Evolutionary conservation across 2,888 invertebrate species (phyloP).

Genomic region (Rhagophthalmus giganteus): DNA sequence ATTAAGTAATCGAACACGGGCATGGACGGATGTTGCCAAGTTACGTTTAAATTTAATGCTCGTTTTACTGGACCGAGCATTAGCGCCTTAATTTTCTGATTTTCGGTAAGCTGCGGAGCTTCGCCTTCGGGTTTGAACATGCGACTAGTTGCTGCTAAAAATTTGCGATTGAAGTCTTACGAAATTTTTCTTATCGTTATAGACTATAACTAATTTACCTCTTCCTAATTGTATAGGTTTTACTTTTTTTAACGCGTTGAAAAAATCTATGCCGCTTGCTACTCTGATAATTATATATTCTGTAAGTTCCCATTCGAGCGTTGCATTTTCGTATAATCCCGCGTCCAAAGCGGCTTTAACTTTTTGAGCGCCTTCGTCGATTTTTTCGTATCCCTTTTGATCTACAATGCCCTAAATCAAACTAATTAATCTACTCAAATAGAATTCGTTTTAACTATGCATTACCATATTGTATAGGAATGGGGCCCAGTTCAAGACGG

Average conservation of each 20-base stretch:
- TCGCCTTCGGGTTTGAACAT: no score
- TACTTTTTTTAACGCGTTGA: slow-evolving; percentile 70
- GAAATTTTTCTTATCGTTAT: no score
- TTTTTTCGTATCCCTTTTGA: slow-evolving; percentile 62
- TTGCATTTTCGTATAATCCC: slow-evolving; percentile 38
- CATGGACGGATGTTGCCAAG: slow-evolving; percentile 67
- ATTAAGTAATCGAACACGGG: slow-evolving; percentile 63
- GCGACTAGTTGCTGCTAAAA: background rate
- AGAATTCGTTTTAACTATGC: no score
- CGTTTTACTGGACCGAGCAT: slow-evolving; percentile 74
- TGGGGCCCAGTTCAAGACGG: slow-evolving; percentile 81
- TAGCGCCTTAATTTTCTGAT: slow-evolving; percentile 56
- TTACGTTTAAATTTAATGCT: slow-evolving; percentile 68
- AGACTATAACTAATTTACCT: slow-evolving; percentile 18
- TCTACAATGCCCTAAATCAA: slow-evolving; percentile 69
- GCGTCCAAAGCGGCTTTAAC: slow-evolving; percentile 62
- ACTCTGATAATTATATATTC: slow-evolving; percentile 64
- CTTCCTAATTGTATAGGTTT: no score
- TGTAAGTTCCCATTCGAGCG: slow-evolving; percentile 62
- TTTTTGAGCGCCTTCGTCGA: slow-evolving; percentile 61
- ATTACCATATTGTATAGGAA: slow-evolving; percentile 71
- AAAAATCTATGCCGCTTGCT: slow-evolving; percentile 75
- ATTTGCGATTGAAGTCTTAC: no score
- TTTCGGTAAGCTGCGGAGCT: slow-evolving; percentile 28
- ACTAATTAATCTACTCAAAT: no score